Conservation (phyloP, 1,140 invertebrate genomes). For the Scaptomyza montana region DNA sequence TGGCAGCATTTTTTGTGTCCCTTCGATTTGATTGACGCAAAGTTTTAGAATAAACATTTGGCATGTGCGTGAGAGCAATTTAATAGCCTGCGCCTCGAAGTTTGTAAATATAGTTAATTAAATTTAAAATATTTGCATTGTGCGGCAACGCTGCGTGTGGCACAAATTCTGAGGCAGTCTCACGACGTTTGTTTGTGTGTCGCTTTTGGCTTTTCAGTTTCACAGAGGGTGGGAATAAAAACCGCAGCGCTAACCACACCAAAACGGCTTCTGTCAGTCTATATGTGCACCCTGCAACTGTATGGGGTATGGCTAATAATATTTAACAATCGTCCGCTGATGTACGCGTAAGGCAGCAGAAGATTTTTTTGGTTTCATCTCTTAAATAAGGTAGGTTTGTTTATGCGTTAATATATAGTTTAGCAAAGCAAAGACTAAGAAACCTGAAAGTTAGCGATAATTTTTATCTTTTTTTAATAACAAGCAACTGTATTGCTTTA, state of each 20-base stretch:
- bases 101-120: constrained; percentile 81
- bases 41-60: constrained; percentile 68
- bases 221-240: constrained; percentile 34
- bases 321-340: background rate
- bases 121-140: constrained; percentile 79
- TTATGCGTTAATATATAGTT: no score
- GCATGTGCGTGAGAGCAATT: constrained; percentile 42
- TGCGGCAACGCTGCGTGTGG: constrained; percentile 27
- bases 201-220: constrained; percentile 6
- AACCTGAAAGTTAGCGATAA: no score
- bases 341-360: no score
- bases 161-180: background rate
- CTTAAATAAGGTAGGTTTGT: no score
- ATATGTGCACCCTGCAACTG: background rate
- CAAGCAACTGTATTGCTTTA: no score
- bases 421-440: no score
- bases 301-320: background rate
- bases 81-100: constrained; percentile 60
- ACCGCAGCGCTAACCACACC: constrained; percentile 44
- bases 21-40: constrained; percentile 79
- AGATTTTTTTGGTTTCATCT: no score
- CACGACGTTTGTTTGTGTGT: constrained; percentile 1
- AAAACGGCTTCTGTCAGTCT: constrained; percentile 17
- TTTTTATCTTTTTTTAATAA: no score
- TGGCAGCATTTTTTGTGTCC: constrained; percentile 6